A percentile compares a stretch with the other conserved stretches of the same genome.
phyloP scores from a whole-genome alignment of 2,113 vertebrate genomes.

The Paradisaea rubra region DNA sequence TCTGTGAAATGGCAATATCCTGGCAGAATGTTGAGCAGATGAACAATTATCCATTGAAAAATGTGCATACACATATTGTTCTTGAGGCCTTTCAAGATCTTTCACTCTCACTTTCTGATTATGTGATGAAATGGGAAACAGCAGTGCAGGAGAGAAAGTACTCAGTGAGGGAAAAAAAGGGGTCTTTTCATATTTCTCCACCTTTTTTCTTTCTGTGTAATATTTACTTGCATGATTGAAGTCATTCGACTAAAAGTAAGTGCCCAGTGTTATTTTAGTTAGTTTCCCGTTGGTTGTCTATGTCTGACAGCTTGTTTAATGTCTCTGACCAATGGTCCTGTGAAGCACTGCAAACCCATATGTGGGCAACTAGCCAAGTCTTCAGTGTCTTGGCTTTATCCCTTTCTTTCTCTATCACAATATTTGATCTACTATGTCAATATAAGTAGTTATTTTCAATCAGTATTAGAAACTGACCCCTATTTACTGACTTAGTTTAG shows the following conservation, averaged over 20 bases:
- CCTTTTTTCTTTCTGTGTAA: neutral
- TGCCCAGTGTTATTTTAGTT: neutral
- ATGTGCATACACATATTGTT: neutral
- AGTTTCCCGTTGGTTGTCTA: neutral
- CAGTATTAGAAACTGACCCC: neutral
- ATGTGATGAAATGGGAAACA: neutral
- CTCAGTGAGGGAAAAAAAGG: neutral
- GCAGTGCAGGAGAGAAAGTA: neutral
- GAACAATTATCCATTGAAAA: neutral
- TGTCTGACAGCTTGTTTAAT: neutral
- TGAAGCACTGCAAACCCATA: neutral
- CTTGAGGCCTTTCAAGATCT: neutral
- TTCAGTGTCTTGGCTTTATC: neutral
- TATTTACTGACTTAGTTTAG: neutral
- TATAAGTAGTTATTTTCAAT: neutral
- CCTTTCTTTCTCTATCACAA: neutral
- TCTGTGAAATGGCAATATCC: neutral
- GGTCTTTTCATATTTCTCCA: neutral
- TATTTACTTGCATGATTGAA: neutral
- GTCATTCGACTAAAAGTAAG: neutral
- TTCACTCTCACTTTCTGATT: neutral
- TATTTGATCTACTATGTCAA: neutral
- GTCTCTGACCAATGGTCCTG: neutral
- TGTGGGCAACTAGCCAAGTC: neutral
- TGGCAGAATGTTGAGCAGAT: neutral